Base-by-base conservation (phyloP, 1,140 invertebrate genomes). In the Magallana gigas region DNA sequence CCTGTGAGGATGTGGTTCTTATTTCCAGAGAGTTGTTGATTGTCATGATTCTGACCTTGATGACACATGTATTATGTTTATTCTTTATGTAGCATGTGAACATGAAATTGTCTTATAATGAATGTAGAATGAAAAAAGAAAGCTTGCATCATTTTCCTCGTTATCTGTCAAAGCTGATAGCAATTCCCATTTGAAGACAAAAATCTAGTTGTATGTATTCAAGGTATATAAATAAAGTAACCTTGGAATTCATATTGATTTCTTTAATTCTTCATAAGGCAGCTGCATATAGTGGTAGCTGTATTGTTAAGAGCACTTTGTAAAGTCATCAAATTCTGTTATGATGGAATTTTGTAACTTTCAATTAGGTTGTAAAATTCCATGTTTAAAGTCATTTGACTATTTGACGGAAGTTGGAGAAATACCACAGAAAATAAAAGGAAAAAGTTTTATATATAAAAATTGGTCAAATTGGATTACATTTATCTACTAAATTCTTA, bases 141-240 rank as follows among this genome's bases (percentile, higher is more conserved):
- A 83, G 85, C 85, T 87, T 87, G 81, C 59, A 80, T 87, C 80
- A 83, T 87, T 87, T 87, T 87, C 81, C 59, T 87, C 83, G 85
- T 87, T 87, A 87, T 83, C 83, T 87, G 80, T 87, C 81, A 83
- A 68, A 64, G 85, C 85, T 76, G 68, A 87, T 83, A 87, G 85
- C 85, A 83, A 83, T 87, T 87, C 85, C 85, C 81, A 83, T 87
- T 83, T 80, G 64, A 29, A 58, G 57, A 57, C 60, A 62, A 60
- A 87, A 60, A 80, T 58, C 64, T 85, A 64, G 80, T 60, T 87
- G 60, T 83, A 83, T 87, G 80, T 87, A 83, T 83, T 83, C 85
- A 87, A 87, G 85, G 85, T 87, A 62, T 83, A 83, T 82, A 87
- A 87, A 64, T 64, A 87, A 87, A 64, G 60, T 36, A 16, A 84